These are phyloP conservation scores for Muntiacus muntjak DNA, from an alignment of 2,113 vertebrate genomes.

Conservation along the genomic window DNA sequence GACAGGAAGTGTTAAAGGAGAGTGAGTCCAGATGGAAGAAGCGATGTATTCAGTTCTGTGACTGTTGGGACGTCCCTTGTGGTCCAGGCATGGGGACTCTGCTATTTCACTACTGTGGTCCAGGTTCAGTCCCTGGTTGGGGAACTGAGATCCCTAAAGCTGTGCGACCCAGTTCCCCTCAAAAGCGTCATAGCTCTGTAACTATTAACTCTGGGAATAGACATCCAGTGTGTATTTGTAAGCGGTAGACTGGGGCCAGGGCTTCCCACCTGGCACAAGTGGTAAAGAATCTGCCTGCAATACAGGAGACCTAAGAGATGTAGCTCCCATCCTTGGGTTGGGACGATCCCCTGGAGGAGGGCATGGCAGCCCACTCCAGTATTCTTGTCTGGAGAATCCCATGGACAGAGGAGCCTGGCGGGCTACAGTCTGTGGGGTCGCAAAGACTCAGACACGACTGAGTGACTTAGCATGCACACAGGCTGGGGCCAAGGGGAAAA, in stretches of 20 bases:
- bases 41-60: not conserved
- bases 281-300: not conserved
- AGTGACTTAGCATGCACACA: not conserved
- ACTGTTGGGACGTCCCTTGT: accelerated
- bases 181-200: not conserved
- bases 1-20: not conserved
- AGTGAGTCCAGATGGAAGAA: not conserved
- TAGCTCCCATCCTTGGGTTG: not conserved
- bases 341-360: not conserved
- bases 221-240: not conserved
- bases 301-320: not conserved
- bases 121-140: not conserved
- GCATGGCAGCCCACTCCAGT: not conserved
- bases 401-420: not conserved
- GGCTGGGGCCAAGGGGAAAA: not conserved
- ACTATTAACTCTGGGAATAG: not conserved
- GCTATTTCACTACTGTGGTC: accelerated
- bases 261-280: not conserved
- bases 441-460: accelerated
- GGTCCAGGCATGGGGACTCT: not conserved
- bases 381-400: not conserved
- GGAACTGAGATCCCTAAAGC: not conserved
- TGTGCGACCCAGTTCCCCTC: accelerated
- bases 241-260: not conserved
- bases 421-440: not conserved